Conservation (phyloP, 2,113 vertebrate species). For the Gambusia affinis region DNA sequence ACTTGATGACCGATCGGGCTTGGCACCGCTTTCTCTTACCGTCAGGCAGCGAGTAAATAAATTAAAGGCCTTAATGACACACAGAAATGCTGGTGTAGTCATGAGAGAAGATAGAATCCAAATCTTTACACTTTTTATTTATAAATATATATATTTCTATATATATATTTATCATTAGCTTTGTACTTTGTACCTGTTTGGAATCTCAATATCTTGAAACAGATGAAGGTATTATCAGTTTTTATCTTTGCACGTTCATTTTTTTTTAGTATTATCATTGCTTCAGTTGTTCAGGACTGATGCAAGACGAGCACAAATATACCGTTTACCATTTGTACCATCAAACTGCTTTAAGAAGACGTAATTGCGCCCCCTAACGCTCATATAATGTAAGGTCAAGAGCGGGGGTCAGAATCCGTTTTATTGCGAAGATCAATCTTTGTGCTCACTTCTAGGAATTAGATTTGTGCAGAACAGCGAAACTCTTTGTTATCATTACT, state of each 20-base stretch:
- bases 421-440: no score
- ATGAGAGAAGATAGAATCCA: neutral
- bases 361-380: conserved; percentile 61
- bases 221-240: neutral
- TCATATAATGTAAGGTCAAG: neutral
- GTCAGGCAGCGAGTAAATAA: neutral
- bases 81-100: neutral
- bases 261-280: neutral
- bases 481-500: no score
- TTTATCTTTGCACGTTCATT: neutral
- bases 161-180: neutral
- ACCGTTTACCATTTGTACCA: neutral
- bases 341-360: neutral
- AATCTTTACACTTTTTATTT: no score
- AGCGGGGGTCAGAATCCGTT: no score
- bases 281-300: neutral
- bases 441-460: no score
- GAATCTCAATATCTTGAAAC: neutral
- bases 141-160: no score
- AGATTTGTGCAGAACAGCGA: no score
- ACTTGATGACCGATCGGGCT: conserved; percentile 59
- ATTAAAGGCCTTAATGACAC: conserved; percentile 8
- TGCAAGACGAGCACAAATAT: neutral
- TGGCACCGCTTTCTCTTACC: neutral
- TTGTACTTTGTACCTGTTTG: neutral